Evolutionary conservation across 2,888 invertebrate species (phyloP).

Genomic region (Hymenopus coronatus): DNA sequence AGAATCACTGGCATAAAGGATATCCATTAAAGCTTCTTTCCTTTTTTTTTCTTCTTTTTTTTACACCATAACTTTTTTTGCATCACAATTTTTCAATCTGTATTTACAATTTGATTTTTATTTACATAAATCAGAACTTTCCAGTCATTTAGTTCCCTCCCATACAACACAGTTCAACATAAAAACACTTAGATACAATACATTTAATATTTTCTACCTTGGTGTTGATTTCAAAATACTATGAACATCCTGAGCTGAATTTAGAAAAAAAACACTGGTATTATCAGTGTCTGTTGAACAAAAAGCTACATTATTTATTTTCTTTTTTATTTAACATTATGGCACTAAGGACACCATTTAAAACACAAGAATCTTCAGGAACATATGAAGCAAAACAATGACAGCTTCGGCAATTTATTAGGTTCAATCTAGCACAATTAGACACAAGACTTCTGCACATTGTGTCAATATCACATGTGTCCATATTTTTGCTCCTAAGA

Average conservation of each 20-base stretch:
- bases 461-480: neutral
- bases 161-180: neutral
- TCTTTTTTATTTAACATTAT: neutral
- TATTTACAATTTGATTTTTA: neutral
- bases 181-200: neutral
- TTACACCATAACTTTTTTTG: too few species aligned
- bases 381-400: neutral
- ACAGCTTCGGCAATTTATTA: neutral
- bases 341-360: neutral
- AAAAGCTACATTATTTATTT: neutral
- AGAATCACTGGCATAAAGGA: neutral
- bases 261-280: neutral
- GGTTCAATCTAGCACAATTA: neutral
- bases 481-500: neutral
- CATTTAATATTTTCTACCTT: neutral
- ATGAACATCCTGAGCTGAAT: neutral
- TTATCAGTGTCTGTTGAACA: neutral
- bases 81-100: neutral
- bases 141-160: too few species aligned
- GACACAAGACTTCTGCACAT: neutral
- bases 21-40: too few species aligned
- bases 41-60: too few species aligned
- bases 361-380: neutral
- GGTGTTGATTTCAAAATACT: neutral
- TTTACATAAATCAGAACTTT: neutral